A percentile compares a stretch with the other conserved stretches of the same genome.
Evolutionary conservation across 2,797 vertebrate genomes (phyloP).

Genomic region (Pseudotriccus pelzelni): DNA sequence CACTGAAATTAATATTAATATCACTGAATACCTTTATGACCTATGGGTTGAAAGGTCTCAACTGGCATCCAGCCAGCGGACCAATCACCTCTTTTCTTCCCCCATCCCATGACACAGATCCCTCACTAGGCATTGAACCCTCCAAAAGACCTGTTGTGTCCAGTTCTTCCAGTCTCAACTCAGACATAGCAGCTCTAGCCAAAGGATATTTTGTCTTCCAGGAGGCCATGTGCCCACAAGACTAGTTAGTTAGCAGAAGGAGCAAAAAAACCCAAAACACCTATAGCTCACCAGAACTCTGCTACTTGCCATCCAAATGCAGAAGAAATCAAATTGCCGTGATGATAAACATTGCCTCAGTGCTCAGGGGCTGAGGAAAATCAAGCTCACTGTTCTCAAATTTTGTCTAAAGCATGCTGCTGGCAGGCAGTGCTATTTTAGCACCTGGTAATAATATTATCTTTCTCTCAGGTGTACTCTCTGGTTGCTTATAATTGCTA

Average conservation of each 20-base stretch:
- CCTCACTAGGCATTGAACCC: not conserved
- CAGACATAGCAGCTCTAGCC: not conserved
- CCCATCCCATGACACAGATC: not conserved
- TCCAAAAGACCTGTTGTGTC: not conserved
- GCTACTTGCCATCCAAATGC: not conserved
- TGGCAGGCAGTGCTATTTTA: constrained; percentile 14
- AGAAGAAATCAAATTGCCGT: not conserved
- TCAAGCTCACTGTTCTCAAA: not conserved
- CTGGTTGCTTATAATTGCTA: constrained; percentile 17
- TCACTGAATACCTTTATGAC: not conserved
- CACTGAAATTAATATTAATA: not conserved
- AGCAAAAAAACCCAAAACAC: not conserved
- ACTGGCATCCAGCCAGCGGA: not conserved
- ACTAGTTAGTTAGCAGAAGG: not conserved
- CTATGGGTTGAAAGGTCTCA: not conserved
- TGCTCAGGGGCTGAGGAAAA: not conserved
- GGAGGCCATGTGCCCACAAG: not conserved
- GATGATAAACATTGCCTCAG: not conserved
- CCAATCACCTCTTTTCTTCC: not conserved
- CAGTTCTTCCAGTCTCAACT: not conserved
- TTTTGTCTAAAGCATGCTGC: not conserved
- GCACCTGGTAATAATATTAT: not conserved
- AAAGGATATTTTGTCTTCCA: not conserved
- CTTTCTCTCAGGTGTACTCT: not conserved
- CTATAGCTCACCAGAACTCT: not conserved